Evolutionary conservation across 2,113 vertebrate species (phyloP).

Genomic region (Aldabrachelys gigantea): DNA sequence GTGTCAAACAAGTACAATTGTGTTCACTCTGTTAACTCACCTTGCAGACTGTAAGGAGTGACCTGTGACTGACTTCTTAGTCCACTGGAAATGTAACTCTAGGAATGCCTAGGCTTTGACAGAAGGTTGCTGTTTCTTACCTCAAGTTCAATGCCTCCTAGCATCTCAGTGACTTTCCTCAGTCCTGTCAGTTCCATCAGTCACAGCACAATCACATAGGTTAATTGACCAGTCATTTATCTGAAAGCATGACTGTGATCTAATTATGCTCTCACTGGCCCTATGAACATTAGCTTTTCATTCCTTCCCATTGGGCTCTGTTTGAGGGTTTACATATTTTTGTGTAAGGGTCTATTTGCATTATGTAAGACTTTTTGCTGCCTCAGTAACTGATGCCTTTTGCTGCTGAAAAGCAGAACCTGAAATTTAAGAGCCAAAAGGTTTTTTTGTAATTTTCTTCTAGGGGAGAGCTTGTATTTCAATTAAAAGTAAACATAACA

Average conservation of each 20-base stretch:
- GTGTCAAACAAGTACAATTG: not conserved
- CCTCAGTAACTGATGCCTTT: not conserved
- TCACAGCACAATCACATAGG: not conserved
- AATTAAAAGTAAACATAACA: not conserved
- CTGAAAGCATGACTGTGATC: not conserved
- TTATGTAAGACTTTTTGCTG: not conserved
- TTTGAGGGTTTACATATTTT: not conserved
- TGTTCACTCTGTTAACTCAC: not conserved
- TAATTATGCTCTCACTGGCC: not conserved
- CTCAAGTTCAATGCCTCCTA: not conserved
- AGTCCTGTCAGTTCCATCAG: not conserved
- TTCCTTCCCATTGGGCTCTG: not conserved
- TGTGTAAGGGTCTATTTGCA: not conserved
- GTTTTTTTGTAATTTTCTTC: not conserved
- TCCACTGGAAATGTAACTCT: not conserved
- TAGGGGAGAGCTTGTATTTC: not conserved
- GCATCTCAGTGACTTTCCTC: not conserved
- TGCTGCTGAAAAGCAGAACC: not conserved
- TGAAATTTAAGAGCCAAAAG: accelerated
- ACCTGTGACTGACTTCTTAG: not conserved
- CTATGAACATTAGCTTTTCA: not conserved
- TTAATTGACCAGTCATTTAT: not conserved
- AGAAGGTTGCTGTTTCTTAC: not conserved
- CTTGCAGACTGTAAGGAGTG: not conserved
- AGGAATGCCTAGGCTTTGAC: not conserved